A percentile compares a stretch with the other conserved stretches of the same genome.
phyloP scores from a whole-genome alignment of 2,113 vertebrate species.

The Gallinago paraguaiae region DNA sequence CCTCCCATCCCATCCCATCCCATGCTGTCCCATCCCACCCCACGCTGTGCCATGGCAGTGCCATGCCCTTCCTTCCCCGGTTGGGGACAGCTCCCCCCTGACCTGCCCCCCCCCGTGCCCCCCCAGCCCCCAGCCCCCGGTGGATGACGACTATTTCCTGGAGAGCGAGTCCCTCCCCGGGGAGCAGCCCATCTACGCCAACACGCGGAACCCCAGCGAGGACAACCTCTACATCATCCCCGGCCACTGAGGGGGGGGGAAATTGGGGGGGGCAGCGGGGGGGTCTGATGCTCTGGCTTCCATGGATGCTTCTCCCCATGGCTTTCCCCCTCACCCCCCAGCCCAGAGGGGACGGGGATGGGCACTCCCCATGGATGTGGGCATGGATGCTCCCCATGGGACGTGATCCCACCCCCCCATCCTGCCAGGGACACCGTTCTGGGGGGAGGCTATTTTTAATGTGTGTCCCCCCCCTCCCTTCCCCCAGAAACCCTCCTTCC shows the following conservation, averaged over 20 bases:
- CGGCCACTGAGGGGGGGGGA: not conserved
- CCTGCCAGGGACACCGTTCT: not conserved
- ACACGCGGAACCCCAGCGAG: not conserved
- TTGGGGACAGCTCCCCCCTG: not conserved
- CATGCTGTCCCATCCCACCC: no score
- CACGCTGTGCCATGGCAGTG: no score
- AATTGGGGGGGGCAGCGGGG: no score
- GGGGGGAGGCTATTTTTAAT: not conserved
- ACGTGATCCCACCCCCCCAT: rapidly evolving
- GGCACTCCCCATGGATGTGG: not conserved
- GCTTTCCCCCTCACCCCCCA: not conserved
- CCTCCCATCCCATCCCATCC: no score
- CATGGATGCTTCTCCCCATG: rapidly evolving
- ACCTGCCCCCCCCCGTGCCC: not conserved
- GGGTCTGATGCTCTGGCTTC: no score
- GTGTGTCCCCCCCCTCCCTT: no score
- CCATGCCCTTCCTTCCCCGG: not conserved
- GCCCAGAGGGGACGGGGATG: not conserved
- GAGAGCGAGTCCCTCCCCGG: rapidly evolving
- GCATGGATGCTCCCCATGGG: not conserved
- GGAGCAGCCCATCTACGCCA: constrained; percentile 65
- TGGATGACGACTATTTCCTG: constrained; percentile 25
- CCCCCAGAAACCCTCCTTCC: rapidly evolving
- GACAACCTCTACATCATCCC: constrained; percentile 7
- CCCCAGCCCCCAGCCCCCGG: not conserved